These are phyloP conservation scores for Gopherus flavomarginatus DNA, from an alignment of 2,113 vertebrate genomes.

Conservation along the genomic window DNA sequence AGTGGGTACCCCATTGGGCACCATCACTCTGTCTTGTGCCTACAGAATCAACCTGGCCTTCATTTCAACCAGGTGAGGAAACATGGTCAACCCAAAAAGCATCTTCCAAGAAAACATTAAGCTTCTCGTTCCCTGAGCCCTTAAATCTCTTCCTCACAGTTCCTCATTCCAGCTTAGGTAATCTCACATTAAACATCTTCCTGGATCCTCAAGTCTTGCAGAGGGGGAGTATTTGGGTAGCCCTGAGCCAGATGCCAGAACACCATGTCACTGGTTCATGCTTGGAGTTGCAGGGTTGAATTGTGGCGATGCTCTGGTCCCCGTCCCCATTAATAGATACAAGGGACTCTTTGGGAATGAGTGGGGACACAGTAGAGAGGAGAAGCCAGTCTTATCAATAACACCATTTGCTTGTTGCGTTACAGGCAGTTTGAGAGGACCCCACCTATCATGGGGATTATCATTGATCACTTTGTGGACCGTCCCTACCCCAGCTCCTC, in stretches of 20 bases:
- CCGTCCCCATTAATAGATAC: background rate
- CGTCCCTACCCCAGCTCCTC: slow-evolving; percentile 91
- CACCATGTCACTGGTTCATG: slow-evolving; percentile 9
- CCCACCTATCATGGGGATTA: slow-evolving; percentile 98
- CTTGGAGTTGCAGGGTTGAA: slow-evolving; percentile 44
- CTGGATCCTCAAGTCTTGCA: background rate
- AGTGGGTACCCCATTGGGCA: slow-evolving; percentile 95
- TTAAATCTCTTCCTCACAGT: background rate
- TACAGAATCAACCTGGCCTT: slow-evolving; percentile 98
- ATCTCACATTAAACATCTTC: background rate
- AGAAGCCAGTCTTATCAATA: slow-evolving; percentile 61
- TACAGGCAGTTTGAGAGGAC: slow-evolving; percentile 96
- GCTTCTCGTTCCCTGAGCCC: background rate
- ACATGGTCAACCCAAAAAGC: background rate
- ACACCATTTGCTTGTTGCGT: slow-evolving; percentile 77
- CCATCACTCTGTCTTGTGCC: slow-evolving; percentile 95
- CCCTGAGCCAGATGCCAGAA: slow-evolving; percentile 14
- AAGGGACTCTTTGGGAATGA: background rate
- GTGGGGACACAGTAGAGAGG: slow-evolving; percentile 23
- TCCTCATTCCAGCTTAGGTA: slow-evolving; percentile 5
- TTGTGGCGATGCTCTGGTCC: slow-evolving; percentile 33
- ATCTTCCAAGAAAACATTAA: background rate
- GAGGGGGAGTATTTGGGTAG: slow-evolving; percentile 50
- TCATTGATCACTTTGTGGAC: slow-evolving; percentile 99
- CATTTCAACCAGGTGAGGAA: slow-evolving; percentile 94